Evolutionary conservation across 2,797 vertebrate species (phyloP).

Genomic region (Fringilla coelebs): DNA sequence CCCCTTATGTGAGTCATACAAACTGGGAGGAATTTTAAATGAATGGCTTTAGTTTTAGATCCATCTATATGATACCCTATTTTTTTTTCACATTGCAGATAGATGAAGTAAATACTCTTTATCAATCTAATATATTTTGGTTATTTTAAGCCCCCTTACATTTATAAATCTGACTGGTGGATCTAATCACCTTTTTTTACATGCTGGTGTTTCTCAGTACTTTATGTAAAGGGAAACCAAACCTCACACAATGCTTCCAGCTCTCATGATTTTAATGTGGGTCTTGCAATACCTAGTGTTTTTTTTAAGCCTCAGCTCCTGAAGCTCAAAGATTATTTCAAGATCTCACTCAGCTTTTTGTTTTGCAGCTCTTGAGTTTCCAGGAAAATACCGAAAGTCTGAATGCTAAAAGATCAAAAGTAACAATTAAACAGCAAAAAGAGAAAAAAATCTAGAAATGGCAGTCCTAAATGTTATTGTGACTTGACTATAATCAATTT

Average conservation of each 20-base stretch:
- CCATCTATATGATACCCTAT: not conserved
- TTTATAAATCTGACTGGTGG: conserved; percentile 12
- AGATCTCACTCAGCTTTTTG: not conserved
- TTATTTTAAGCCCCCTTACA: not conserved
- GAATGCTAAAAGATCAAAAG: not conserved
- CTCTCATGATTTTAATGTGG: not conserved
- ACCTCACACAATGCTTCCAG: not conserved
- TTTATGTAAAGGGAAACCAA: conserved; percentile 26
- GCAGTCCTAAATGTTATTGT: not conserved
- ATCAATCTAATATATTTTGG: conserved; percentile 6
- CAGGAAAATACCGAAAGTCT: not conserved
- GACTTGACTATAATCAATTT: not conserved
- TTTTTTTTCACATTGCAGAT: not conserved
- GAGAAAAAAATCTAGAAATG: not conserved
- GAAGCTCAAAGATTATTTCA: not conserved
- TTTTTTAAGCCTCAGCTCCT: not conserved
- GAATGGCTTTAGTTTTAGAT: conserved; percentile 21
- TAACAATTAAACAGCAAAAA: not conserved
- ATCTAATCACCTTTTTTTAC: conserved; percentile 12
- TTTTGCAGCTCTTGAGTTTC: not conserved
- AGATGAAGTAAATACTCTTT: conserved; percentile 12
- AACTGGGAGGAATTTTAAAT: conserved; percentile 25
- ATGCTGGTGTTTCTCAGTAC: not conserved
- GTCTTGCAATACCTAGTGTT: not conserved
- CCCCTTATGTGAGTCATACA: conserved; percentile 53